These are phyloP conservation scores for Mus minutoides DNA, from an alignment of 2,797 vertebrate genomes.

Conservation along the genomic window DNA sequence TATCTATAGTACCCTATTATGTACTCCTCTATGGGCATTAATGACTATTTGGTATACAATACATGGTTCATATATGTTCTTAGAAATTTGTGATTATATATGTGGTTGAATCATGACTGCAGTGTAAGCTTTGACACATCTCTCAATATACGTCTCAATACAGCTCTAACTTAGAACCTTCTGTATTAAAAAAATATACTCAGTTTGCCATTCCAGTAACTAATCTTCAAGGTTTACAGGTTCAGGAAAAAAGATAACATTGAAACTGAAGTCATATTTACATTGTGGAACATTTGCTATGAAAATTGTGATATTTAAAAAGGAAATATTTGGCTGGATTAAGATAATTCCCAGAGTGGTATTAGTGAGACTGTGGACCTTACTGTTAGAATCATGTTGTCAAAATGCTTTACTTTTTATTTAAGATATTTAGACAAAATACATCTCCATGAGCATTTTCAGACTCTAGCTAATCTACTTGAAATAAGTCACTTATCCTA, in stretches of 20 bases:
- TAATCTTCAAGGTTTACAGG: not conserved
- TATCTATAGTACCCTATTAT: not conserved
- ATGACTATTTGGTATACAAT: not conserved
- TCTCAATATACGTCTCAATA: not conserved
- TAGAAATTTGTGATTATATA: not conserved
- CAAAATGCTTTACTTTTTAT: not conserved
- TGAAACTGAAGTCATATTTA: not conserved
- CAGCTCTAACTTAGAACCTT: not conserved
- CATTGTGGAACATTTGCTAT: conserved; percentile 1
- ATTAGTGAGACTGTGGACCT: not conserved
- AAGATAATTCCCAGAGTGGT: not conserved
- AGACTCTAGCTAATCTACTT: not conserved
- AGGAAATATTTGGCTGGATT: not conserved
- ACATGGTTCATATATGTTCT: not conserved
- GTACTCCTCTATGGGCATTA: not conserved
- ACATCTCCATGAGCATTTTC: not conserved
- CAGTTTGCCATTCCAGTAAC: not conserved
- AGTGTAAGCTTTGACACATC: not conserved
- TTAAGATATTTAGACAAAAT: not conserved
- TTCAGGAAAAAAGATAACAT: not conserved
- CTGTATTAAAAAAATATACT: not conserved
- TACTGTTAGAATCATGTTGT: not conserved
- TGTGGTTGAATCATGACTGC: not conserved
- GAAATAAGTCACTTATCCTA: not conserved
- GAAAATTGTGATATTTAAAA: not conserved